Evolutionary conservation across 2,888 invertebrate genomes (phyloP).

Genomic region (Julus scandinavius): DNA sequence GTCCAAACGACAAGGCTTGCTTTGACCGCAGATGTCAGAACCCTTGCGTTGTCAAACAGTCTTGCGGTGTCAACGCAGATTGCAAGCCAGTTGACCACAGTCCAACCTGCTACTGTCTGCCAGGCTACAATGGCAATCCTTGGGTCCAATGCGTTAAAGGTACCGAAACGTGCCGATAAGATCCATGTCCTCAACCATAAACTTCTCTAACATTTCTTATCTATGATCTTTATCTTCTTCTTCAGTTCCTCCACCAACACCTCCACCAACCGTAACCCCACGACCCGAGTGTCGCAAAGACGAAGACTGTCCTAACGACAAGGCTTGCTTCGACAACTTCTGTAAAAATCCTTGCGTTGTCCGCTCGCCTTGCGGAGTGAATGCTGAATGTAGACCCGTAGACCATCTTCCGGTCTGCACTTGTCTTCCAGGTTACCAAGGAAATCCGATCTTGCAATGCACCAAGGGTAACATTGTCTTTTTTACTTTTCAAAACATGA

Average conservation of each 20-base stretch:
- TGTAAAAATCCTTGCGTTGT: slow-evolving; percentile 80
- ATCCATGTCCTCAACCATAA: no score
- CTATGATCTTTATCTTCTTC: neutral
- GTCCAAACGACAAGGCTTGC: slow-evolving; percentile 71
- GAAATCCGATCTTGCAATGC: slow-evolving; percentile 82
- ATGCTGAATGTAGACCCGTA: slow-evolving; percentile 68
- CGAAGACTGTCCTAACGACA: slow-evolving; percentile 65
- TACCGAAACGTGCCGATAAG: no score
- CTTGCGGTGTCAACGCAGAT: slow-evolving; percentile 84
- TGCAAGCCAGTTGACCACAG: slow-evolving; percentile 74
- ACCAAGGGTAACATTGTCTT: neutral
- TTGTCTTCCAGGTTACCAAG: slow-evolving; percentile 66
- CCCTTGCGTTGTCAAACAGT: slow-evolving; percentile 78
- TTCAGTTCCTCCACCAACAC: neutral
- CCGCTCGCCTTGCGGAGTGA: slow-evolving; percentile 82
- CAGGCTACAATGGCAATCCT: no score
- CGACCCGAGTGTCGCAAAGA: slow-evolving; percentile 82
- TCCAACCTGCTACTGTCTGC: slow-evolving; percentile 27
- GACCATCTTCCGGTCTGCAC: slow-evolving; percentile 49
- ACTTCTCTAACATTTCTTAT: neutral
- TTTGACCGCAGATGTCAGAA: slow-evolving; percentile 69
- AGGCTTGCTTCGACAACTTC: slow-evolving; percentile 84
- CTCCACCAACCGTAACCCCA: slow-evolving; percentile 33
- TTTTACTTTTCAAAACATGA: neutral
- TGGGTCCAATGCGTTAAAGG: no score